These are phyloP conservation scores for Phataginus tricuspis DNA, from an alignment of 2,797 vertebrate species.

Conservation along the genomic window DNA sequence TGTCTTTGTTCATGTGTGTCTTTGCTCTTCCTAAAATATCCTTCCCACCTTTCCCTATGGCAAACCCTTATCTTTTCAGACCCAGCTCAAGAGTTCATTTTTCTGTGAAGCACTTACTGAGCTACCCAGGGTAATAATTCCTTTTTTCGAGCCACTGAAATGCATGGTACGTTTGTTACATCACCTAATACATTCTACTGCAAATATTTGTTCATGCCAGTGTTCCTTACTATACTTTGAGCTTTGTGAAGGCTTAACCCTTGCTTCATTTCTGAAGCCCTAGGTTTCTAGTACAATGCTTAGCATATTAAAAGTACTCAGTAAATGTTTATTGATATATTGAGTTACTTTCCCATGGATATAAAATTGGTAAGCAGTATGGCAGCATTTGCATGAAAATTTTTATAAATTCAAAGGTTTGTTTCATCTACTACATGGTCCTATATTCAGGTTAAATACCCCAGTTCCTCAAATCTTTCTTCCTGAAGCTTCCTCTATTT, in stretches of 20 bases:
- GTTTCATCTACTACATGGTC: background rate
- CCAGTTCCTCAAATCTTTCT: background rate
- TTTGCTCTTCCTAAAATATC: background rate
- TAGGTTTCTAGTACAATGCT: constrained; percentile 23
- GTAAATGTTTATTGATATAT: constrained; percentile 4
- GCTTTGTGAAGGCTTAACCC: background rate
- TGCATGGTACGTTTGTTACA: constrained; percentile 25
- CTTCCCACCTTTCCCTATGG: background rate
- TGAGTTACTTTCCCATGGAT: background rate
- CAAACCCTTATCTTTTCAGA: background rate
- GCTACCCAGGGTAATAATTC: background rate
- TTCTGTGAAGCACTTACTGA: constrained; percentile 1
- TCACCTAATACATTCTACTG: background rate
- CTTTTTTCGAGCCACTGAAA: constrained; percentile 8
- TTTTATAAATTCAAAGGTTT: constrained; percentile 33
- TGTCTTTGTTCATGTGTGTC: background rate
- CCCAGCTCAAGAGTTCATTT: background rate
- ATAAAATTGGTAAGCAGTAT: constrained; percentile 46
- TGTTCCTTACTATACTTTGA: background rate
- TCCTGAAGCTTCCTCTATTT: background rate
- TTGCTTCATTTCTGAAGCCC: background rate
- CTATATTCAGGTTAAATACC: background rate
- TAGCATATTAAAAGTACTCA: constrained; percentile 22
- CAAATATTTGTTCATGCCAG: constrained; percentile 43
- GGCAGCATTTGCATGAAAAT: background rate